phyloP scores from a whole-genome alignment of 2,113 vertebrate genomes.

The Tauraco erythrolophus region DNA sequence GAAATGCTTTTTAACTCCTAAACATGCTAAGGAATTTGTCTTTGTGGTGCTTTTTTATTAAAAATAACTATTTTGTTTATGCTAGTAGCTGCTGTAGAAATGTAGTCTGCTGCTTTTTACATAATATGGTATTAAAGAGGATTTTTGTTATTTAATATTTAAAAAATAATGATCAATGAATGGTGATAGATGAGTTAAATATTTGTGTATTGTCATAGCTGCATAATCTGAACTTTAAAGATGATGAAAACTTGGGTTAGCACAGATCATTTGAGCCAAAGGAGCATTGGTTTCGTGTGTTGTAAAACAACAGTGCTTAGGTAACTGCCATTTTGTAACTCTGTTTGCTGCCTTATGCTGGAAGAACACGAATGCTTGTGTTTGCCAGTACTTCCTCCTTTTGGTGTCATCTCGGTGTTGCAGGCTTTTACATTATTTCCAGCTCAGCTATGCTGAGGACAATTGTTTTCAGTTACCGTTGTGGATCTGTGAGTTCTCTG shows the following conservation, averaged over 20 bases:
- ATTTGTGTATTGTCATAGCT: neutral
- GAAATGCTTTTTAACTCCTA: neutral
- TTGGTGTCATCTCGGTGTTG: neutral
- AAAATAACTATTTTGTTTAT: neutral
- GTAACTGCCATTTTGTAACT: neutral
- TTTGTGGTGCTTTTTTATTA: neutral
- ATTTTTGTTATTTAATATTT: neutral
- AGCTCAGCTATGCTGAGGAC: neutral
- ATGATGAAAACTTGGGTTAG: neutral
- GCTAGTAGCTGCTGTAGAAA: neutral
- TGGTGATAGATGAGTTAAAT: neutral
- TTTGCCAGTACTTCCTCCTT: neutral
- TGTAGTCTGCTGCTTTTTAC: neutral
- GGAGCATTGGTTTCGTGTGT: neutral
- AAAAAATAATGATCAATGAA: neutral
- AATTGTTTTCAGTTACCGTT: neutral
- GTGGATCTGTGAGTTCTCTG: neutral
- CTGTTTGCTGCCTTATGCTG: neutral
- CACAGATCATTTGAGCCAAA: neutral
- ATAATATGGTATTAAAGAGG: rapidly evolving
- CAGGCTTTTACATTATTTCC: neutral
- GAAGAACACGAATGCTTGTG: neutral
- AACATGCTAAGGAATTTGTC: neutral
- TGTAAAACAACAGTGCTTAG: neutral
- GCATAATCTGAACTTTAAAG: neutral